Evolutionary conservation across 2,113 vertebrate species (phyloP).

Genomic region (Motacilla alba): DNA sequence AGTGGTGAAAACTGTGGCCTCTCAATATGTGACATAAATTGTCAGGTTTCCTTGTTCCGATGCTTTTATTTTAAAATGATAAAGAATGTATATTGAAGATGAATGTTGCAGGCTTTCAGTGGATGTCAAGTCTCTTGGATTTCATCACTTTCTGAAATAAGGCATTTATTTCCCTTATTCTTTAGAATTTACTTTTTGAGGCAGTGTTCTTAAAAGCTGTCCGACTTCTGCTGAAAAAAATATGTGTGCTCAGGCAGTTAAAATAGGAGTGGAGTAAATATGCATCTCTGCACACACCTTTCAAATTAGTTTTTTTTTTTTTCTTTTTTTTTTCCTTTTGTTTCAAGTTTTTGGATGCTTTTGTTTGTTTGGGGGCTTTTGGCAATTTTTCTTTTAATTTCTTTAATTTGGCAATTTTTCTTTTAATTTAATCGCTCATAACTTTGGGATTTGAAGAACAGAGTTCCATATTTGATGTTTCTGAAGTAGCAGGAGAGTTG

Average conservation of each 20-base stretch:
- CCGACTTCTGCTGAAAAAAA: background rate
- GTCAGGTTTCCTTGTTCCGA: background rate
- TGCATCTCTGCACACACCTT: fast-evolving
- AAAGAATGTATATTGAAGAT: background rate
- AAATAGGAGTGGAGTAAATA: background rate
- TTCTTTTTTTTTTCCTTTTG: background rate
- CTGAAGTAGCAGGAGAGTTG: background rate
- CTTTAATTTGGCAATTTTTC: background rate
- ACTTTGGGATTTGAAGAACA: background rate
- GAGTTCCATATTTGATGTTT: background rate
- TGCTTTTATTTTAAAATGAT: background rate
- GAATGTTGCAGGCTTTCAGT: background rate
- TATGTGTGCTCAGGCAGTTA: background rate
- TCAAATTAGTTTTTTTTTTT: background rate
- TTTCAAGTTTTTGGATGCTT: background rate
- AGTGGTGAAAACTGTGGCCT: background rate
- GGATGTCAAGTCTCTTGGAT: background rate
- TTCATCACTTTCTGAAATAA: background rate
- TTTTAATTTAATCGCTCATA: background rate
- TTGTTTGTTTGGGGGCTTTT: background rate
- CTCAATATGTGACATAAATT: background rate
- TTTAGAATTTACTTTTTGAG: background rate
- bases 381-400: background rate
- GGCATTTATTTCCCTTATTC: background rate
- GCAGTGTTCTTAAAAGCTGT: background rate